Percentiles rank a stretch among this genome's conserved stretches.
Conservation (phyloP, 53 echinoderm and acorn worm genomes). For the Echinometra lucunter region DNA sequence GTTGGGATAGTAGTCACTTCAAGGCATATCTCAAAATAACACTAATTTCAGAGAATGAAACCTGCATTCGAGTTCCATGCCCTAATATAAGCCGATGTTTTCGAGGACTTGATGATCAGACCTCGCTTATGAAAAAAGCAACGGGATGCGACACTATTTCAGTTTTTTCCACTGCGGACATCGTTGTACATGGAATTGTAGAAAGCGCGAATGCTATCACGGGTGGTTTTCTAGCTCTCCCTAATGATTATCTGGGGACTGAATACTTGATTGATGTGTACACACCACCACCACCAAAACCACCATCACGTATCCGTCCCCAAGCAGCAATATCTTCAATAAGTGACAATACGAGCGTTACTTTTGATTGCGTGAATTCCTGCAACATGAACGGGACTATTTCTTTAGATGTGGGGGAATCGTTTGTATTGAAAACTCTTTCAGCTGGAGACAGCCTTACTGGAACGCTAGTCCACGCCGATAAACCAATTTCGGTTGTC, state of each 20-base stretch:
- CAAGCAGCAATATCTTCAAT: conserved; percentile 23
- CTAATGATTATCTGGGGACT: not conserved
- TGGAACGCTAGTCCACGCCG: not conserved
- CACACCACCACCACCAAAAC: not conserved
- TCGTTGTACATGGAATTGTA: conserved; percentile 10
- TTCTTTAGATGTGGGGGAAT: not conserved
- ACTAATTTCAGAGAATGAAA: not conserved
- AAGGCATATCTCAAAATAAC: not conserved
- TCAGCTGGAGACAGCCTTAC: not conserved
- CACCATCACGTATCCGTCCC: not conserved
- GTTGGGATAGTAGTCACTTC: not conserved
- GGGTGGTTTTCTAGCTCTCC: conserved; percentile 17
- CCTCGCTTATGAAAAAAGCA: not conserved
- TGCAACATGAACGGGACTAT: too few relatives aligned
- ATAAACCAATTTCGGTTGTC: conserved; percentile 16
- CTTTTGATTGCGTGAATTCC: too few relatives aligned
- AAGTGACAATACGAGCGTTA: not conserved
- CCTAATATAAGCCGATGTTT: not conserved
- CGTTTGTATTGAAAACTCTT: not conserved
- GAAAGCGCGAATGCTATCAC: not conserved
- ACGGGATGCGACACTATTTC: not conserved
- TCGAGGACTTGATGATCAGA: too few relatives aligned
- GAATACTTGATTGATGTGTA: conserved; percentile 37
- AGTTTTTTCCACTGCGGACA: not conserved
- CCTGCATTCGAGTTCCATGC: not conserved